Evolutionary conservation across 2,113 vertebrate genomes (phyloP).

Genomic region (Triplophysa siluroides): DNA sequence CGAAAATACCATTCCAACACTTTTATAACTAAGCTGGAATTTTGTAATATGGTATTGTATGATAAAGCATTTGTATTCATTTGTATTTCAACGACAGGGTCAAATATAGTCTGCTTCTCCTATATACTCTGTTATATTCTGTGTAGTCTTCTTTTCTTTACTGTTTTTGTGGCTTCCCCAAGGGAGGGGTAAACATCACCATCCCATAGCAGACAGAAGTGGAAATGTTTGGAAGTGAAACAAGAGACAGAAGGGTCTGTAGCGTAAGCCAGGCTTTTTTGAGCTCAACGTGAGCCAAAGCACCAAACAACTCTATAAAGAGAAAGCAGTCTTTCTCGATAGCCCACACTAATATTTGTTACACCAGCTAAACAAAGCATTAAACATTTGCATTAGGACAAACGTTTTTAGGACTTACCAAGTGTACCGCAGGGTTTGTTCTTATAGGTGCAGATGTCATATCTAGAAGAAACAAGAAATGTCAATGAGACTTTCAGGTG

Average conservation of each 20-base stretch:
- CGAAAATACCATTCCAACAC: too few species aligned
- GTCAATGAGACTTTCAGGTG: not conserved
- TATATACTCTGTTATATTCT: conserved; percentile 48
- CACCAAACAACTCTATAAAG: conserved; percentile 7
- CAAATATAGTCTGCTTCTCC: conserved; percentile 51
- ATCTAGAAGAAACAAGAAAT: conserved; percentile 74
- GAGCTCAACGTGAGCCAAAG: conserved; percentile 27
- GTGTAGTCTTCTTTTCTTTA: conserved; percentile 27
- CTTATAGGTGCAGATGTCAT: conserved; percentile 99
- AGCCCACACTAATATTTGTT: not conserved
- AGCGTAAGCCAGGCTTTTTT: conserved; percentile 23
- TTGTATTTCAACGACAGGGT: too few species aligned
- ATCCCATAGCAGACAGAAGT: conserved; percentile 48
- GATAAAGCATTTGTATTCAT: too few species aligned
- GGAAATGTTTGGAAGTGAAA: conserved; percentile 35
- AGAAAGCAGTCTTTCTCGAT: conserved; percentile 4
- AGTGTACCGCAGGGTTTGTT: conserved; percentile 98
- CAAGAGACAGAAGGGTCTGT: conserved; percentile 39
- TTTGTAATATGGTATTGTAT: too few species aligned
- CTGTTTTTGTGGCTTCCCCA: conserved; percentile 27
- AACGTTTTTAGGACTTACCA: conserved; percentile 79
- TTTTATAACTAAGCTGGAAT: too few species aligned
- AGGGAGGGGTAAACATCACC: conserved; percentile 65
- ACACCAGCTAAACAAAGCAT: not conserved
- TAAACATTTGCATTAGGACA: not conserved